Evolutionary conservation across 2,888 invertebrate species (phyloP).

Genomic region (Cylindroiulus punctatus): DNA sequence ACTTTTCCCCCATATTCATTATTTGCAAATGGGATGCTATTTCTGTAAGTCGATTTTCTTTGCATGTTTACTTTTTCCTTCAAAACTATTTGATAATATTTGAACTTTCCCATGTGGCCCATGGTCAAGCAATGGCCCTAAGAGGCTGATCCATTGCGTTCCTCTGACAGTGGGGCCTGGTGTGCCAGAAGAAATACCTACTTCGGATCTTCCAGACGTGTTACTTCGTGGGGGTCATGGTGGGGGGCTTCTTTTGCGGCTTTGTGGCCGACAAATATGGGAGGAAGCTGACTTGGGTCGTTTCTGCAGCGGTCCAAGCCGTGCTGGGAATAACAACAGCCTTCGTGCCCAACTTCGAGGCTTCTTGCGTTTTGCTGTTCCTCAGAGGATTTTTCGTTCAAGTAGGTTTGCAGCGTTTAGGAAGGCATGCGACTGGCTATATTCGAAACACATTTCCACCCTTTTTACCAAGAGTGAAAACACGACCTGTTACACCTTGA

Average conservation of each 20-base stretch:
- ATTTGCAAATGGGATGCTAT: too few relatives aligned
- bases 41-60: too few relatives aligned
- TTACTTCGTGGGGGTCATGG: slow-evolving; percentile 35
- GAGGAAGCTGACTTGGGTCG: background rate
- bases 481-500: slow-evolving; percentile 24
- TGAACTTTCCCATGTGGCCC: background rate
- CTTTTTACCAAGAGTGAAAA: slow-evolving; percentile 42
- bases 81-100: too few relatives aligned
- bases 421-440: too few relatives aligned
- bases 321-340: slow-evolving; percentile 15
- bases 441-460: background rate
- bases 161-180: slow-evolving; percentile 42
- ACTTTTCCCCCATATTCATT: too few relatives aligned
- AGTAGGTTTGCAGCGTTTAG: too few relatives aligned
- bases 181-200: slow-evolving; percentile 46
- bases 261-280: slow-evolving; percentile 50
- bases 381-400: background rate
- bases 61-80: too few relatives aligned
- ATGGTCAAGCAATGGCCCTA: too few relatives aligned
- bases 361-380: slow-evolving; percentile 17
- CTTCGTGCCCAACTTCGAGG: slow-evolving; percentile 39
- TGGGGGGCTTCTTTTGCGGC: slow-evolving; percentile 31
- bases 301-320: background rate
- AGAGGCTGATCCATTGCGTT: background rate
- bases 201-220: slow-evolving; percentile 49